Conservation (phyloP, 2,797 vertebrate species). For the Megalops cyprinoides region DNA sequence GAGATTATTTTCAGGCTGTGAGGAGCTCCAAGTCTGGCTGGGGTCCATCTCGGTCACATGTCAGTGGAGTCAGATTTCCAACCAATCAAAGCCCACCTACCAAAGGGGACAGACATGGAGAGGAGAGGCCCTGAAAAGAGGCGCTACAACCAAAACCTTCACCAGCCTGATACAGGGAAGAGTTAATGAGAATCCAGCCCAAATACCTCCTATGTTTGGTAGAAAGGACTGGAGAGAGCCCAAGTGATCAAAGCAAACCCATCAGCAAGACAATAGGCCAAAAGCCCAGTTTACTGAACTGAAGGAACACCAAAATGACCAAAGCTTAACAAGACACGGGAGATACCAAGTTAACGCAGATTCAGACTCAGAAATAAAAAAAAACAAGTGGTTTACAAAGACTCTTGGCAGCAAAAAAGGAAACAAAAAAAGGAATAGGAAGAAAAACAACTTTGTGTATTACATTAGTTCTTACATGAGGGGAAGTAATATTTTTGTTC, state of each 20-base stretch:
- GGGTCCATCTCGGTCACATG: conserved; percentile 14
- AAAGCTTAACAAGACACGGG: too few relatives aligned
- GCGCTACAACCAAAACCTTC: background rate
- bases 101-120: background rate
- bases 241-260: background rate
- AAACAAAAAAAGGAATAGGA: background rate
- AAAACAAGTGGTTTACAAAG: background rate
- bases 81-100: conserved; percentile 7
- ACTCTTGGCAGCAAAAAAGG: background rate
- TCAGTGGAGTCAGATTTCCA: conserved; percentile 13
- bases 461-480: background rate
- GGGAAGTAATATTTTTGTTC: background rate
- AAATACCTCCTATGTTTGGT: background rate
- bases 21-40: conserved; percentile 8
- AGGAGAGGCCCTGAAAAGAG: background rate
- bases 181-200: background rate
- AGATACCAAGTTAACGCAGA: background rate
- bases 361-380: background rate
- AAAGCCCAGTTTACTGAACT: background rate
- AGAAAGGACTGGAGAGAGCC: background rate
- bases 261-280: background rate
- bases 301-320: background rate
- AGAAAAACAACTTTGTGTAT: background rate
- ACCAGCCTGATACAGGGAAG: background rate
- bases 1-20: conserved; percentile 16